Conservation (phyloP, 37 sponge, comb jelly and placozoan genomes). For the Axinella damicornis region DNA sequence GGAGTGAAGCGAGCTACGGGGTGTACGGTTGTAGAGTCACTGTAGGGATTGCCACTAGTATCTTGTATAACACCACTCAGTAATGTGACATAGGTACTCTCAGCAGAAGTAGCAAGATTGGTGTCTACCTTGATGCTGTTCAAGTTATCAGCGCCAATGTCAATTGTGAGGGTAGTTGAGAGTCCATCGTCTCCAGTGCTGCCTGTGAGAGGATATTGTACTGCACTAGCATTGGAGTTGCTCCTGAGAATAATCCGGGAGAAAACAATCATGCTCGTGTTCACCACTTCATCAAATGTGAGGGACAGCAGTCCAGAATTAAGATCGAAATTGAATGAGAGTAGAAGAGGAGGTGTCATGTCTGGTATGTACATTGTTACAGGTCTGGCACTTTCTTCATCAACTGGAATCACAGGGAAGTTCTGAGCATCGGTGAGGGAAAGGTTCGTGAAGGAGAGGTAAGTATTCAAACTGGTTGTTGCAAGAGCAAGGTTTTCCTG, state of each 20-base stretch:
- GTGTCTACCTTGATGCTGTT: constrained; percentile 75
- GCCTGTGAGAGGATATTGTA: constrained; percentile 33
- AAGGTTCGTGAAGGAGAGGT: constrained; percentile 74
- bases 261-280: constrained; percentile 22
- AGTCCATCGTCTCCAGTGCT: constrained; percentile 37
- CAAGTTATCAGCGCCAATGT: constrained; percentile 50
- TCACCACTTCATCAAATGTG: constrained; percentile 82
- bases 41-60: constrained; percentile 50
- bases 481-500: constrained; percentile 69
- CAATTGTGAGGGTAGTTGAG: constrained; percentile 35
- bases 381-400: constrained; percentile 44
- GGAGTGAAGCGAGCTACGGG: constrained; percentile 35
- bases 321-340: constrained; percentile 73
- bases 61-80: constrained; percentile 57
- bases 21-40: constrained; percentile 22
- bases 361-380: constrained; percentile 53
- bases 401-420: constrained; percentile 46
- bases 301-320: constrained; percentile 66
- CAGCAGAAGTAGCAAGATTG: constrained; percentile 53
- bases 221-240: constrained; percentile 7
- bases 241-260: constrained; percentile 61
- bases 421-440: constrained; percentile 75
- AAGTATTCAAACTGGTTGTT: constrained; percentile 39
- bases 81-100: constrained; percentile 66
- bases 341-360: constrained; percentile 68